Percentiles rank a stretch among this genome's conserved stretches.
These are phyloP conservation scores for Megathymus violae DNA, from an alignment of 1,140 invertebrate genomes.

Conservation along the genomic window DNA sequence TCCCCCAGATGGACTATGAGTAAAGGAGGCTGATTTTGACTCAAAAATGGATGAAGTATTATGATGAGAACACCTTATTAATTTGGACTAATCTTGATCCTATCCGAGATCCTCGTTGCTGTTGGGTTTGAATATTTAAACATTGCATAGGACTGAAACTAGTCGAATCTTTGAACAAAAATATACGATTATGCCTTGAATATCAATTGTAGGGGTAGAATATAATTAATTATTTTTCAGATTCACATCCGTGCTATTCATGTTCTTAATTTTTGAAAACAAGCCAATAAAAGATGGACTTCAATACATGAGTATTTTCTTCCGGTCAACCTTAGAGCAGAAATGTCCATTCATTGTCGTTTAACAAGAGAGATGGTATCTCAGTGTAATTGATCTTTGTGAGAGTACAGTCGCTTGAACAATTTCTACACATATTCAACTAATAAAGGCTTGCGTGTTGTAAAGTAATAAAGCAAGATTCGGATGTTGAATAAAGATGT, in stretches of 20 bases:
- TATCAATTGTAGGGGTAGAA: background rate
- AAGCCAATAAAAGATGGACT: constrained; percentile 9
- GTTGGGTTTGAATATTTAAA: too few relatives aligned
- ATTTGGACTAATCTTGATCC: too few relatives aligned
- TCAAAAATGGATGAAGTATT: too few relatives aligned
- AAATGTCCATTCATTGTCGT: constrained; percentile 27
- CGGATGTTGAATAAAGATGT: constrained; percentile 40
- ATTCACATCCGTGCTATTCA: constrained; percentile 1
- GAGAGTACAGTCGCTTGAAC: constrained; percentile 13
- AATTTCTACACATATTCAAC: constrained; percentile 11
- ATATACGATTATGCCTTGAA: background rate
- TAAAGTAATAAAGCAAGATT: constrained; percentile 26
- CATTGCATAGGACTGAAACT: too few relatives aligned
- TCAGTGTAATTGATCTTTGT: constrained; percentile 16
- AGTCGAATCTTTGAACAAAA: background rate
- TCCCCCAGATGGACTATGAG: too few relatives aligned
- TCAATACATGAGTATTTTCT: constrained; percentile 20
- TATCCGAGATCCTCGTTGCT: too few relatives aligned
- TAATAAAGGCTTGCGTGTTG: constrained; percentile 18
- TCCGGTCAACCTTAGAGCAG: constrained; percentile 25
- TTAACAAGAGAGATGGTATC: constrained; percentile 10
- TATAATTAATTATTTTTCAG: background rate
- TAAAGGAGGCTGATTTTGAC: too few relatives aligned
- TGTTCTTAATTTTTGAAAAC: constrained; percentile 1
- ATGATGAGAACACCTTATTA: too few relatives aligned